phyloP scores from a whole-genome alignment of 2,888 invertebrate genomes.

The Campaea margaritaria region DNA sequence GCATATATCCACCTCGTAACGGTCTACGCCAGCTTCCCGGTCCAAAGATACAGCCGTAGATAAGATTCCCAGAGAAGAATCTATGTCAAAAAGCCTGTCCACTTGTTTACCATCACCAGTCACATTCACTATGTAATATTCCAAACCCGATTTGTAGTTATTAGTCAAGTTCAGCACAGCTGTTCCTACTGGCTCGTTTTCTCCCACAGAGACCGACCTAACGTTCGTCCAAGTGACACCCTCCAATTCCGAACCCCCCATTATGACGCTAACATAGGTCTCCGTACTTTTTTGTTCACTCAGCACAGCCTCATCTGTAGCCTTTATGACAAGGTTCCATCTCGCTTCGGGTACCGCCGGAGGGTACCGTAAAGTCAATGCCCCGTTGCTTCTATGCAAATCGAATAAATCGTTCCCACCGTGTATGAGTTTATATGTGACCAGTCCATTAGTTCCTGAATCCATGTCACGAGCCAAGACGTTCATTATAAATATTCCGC shows the following conservation, averaged over 20 bases:
- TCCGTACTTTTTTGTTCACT: conserved; percentile 95
- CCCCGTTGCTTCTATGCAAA: conserved; percentile 92
- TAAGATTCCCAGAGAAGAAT: conserved; percentile 94
- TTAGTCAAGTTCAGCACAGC: conserved; percentile 93
- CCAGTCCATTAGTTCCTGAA: conserved; percentile 95
- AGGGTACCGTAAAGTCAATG: conserved; percentile 87
- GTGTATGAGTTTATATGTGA: conserved; percentile 94
- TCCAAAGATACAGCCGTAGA: conserved; percentile 94
- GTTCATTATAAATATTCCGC: conserved; percentile 89
- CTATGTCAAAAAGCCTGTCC: conserved; percentile 96
- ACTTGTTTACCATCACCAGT: conserved; percentile 91
- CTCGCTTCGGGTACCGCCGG: conserved; percentile 88
- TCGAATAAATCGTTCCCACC: conserved; percentile 92
- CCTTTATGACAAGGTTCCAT: conserved; percentile 93
- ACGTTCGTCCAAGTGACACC: conserved; percentile 87
- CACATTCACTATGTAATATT: conserved; percentile 96
- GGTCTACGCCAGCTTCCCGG: conserved; percentile 92
- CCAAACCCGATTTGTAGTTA: conserved; percentile 88
- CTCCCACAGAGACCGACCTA: conserved; percentile 92
- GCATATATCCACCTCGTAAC: conserved; percentile 93
- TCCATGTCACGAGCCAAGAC: conserved; percentile 95
- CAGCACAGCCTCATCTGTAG: conserved; percentile 96
- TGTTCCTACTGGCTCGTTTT: conserved; percentile 95
- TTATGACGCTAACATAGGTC: conserved; percentile 93
- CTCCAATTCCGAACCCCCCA: conserved; percentile 86